Percentiles rank a stretch among this genome's conserved stretches.
These are phyloP conservation scores for Colius striatus DNA, from an alignment of 2,113 vertebrate species.

Conservation along the genomic window DNA sequence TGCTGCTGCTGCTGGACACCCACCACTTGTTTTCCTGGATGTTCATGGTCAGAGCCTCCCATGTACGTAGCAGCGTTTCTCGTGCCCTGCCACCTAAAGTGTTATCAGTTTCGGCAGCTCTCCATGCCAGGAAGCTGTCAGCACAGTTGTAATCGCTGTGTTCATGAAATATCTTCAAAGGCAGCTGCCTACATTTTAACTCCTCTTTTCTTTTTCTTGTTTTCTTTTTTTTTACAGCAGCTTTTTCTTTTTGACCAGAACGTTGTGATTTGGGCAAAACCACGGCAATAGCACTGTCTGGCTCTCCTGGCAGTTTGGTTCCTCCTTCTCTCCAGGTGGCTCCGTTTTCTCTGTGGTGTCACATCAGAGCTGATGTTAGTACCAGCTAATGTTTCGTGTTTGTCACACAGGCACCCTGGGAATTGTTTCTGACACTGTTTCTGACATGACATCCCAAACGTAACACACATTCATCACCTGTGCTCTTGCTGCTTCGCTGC, in stretches of 20 bases:
- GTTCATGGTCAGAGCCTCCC: neutral
- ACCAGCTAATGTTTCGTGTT: neutral
- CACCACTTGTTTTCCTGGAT: accelerated
- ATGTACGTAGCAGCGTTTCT: neutral
- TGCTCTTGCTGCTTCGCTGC: accelerated
- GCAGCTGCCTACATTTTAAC: neutral
- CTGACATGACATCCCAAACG: neutral
- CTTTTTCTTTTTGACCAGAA: neutral
- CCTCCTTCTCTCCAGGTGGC: neutral
- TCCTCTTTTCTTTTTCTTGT: neutral
- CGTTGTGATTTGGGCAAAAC: neutral
- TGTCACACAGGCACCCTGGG: neutral
- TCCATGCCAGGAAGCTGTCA: constrained; percentile 43
- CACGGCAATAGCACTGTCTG: neutral
- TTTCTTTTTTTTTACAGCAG: neutral
- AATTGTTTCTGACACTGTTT: neutral
- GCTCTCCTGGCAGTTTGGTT: neutral
- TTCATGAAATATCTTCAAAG: neutral
- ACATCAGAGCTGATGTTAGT: neutral
- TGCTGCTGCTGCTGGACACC: neutral
- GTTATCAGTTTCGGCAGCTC: neutral
- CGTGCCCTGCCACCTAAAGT: neutral
- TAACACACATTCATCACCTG: neutral
- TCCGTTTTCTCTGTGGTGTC: neutral
- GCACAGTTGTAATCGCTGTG: neutral